A percentile compares a stretch with the other conserved stretches of the same genome.
phyloP scores from a whole-genome alignment of 2,113 vertebrate genomes.

The Plecotus auritus region DNA sequence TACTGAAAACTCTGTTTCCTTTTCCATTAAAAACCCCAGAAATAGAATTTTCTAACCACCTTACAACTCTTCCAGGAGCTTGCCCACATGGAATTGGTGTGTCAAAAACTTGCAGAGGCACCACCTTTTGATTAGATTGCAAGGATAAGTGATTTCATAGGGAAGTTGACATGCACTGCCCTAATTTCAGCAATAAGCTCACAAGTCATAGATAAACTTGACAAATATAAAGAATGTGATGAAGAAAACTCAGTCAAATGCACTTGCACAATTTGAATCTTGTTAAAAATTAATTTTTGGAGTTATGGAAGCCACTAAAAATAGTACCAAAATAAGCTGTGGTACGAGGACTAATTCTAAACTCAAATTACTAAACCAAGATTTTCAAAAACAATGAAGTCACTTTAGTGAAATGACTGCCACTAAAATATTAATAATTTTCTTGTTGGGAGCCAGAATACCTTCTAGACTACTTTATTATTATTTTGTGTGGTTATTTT shows the following conservation, averaged over 20 bases:
- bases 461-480: neutral
- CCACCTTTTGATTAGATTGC: neutral
- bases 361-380: neutral
- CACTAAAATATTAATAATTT: neutral
- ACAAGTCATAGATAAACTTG: neutral
- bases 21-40: neutral
- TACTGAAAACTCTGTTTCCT: neutral
- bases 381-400: neutral
- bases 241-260: neutral
- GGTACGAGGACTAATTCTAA: neutral
- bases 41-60: neutral
- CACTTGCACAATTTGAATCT: neutral
- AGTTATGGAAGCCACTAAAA: neutral
- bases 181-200: conserved; percentile 12
- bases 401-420: neutral
- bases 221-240: neutral
- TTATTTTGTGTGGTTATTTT: too few species aligned
- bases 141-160: neutral
- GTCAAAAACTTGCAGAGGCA: neutral
- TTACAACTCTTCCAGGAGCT: neutral
- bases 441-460: neutral
- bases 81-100: neutral
- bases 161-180: neutral
- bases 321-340: neutral
- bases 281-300: neutral